These are phyloP conservation scores for Pseudorasbora parva DNA, from an alignment of 2,113 vertebrate species.

Conservation along the genomic window DNA sequence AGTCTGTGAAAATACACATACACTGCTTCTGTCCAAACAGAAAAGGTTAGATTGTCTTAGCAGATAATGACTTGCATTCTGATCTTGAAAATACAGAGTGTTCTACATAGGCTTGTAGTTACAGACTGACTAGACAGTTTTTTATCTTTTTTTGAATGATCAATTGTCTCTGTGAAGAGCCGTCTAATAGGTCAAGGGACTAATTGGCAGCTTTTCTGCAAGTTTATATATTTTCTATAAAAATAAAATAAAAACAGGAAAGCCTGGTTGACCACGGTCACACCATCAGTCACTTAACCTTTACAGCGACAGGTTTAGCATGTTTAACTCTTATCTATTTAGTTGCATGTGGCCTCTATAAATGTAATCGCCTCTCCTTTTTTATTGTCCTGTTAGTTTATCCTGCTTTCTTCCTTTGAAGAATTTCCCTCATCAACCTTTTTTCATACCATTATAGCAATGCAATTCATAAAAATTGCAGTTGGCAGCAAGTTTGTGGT, in stretches of 20 bases:
- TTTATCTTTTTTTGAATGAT: slow-evolving; percentile 1
- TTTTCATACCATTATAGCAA: neutral
- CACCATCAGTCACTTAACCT: slow-evolving; percentile 6
- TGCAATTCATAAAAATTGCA: neutral
- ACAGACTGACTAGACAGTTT: slow-evolving; percentile 3
- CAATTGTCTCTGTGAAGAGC: neutral
- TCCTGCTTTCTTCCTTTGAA: neutral
- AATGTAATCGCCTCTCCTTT: neutral
- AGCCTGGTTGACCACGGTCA: neutral
- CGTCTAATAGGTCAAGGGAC: neutral
- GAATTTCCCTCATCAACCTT: neutral
- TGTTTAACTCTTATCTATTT: neutral
- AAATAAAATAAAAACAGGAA: too few species aligned
- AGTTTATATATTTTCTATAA: neutral
- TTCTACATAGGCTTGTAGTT: neutral
- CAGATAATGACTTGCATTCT: slow-evolving; percentile 20
- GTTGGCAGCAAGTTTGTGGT: neutral
- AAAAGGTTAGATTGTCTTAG: slow-evolving; percentile 29
- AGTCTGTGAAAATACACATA: slow-evolving; percentile 11
- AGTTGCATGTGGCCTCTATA: neutral
- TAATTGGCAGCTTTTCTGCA: neutral
- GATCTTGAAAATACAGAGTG: neutral
- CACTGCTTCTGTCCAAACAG: neutral
- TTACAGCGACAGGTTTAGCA: neutral
- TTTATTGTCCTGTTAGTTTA: neutral